Conservation (phyloP, 2,888 invertebrate genomes). For the Bellardia pandia region DNA sequence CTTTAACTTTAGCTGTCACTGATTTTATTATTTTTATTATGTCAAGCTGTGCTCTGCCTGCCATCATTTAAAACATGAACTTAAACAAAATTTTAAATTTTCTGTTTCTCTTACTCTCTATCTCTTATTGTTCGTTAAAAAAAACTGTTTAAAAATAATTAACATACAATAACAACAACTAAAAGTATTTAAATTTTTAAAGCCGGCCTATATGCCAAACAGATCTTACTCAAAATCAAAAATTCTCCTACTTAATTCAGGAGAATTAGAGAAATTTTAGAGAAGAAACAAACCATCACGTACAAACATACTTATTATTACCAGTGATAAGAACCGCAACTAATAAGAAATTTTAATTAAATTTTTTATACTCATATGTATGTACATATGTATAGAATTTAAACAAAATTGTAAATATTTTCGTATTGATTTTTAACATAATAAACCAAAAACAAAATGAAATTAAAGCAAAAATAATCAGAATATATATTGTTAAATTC, state of each 20-base stretch:
- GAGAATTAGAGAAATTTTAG: slow-evolving; percentile 1
- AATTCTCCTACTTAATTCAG: background rate
- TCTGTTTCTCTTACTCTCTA: slow-evolving; percentile 49
- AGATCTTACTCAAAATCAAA: background rate
- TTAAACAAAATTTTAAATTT: slow-evolving; percentile 7
- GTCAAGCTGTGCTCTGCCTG: slow-evolving; percentile 47
- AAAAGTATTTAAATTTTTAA: slow-evolving; percentile 16
- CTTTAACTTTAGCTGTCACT: slow-evolving; percentile 56
- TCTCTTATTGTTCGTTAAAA: slow-evolving; percentile 34
- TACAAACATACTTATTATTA: background rate
- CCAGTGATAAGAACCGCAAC: slow-evolving; percentile 56
- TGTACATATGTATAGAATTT: too few species aligned
- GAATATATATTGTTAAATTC: slow-evolving; percentile 11
- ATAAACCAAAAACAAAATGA: background rate
- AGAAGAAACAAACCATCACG: background rate
- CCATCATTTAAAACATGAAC: slow-evolving; percentile 41
- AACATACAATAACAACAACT: slow-evolving; percentile 41
- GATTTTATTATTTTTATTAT: slow-evolving; percentile 71
- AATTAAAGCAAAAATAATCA: slow-evolving; percentile 9
- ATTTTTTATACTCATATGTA: too few species aligned
- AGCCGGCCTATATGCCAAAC: slow-evolving; percentile 41
- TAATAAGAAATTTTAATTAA: slow-evolving; percentile 49
- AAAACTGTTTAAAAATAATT: slow-evolving; percentile 19
- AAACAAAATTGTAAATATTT: slow-evolving; percentile 12
- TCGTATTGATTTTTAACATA: slow-evolving; percentile 26